Evolutionary conservation across 1,140 invertebrate species (phyloP), one percentile per base, ranked within the genome.

Genomic region (Sminthurinus signatus): DNA sequence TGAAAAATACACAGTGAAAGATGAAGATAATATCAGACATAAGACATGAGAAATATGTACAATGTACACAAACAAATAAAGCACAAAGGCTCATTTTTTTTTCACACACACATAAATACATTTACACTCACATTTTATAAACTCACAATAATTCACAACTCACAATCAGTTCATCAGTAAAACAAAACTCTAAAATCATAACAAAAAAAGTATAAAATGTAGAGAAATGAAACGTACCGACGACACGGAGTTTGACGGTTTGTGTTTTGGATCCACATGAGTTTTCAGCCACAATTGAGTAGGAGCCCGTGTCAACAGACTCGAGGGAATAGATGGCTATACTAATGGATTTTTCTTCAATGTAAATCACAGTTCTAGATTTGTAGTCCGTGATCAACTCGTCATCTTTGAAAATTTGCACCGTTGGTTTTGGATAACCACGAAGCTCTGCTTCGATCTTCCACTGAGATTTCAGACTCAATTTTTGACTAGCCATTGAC

Each of bases 241-340:
- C 85, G n/a, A 94, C 89, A 76, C 84, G 80, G 12, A 94, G 82
- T 39, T 81, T 81, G 65, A 90, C 78, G 71, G 91, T 87, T 12
- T 84, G 78, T n/a, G 81, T 79, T 21, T 83, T 81, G 15, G 80
- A 79, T 10, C 91, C 91, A 57, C 84, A 83, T 43, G 80, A 78
- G 74, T 89, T 89, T n/a, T 75, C 78, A 17, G 85, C 85, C 19
- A 48, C 50, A 46, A 61, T 44, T 36, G 32, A 36, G 70, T 87
- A 89, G 43, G 80, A 83, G 10, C 81, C 85, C 2, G 81, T 80
- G 71, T 88, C 83, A 25, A 80, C 79, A 65, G 86, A 78, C 17
- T 79, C 76, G 0, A 86, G 71, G 36, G 81, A 80, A 60, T 80
- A 76, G 65, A 89, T 83, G 0, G 77, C 81, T n/a, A 89, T 82